Evolutionary conservation across 2,113 vertebrate species (phyloP), one percentile per base, ranked within the genome.

Genomic region (Takifugu bimaculatus): DNA sequence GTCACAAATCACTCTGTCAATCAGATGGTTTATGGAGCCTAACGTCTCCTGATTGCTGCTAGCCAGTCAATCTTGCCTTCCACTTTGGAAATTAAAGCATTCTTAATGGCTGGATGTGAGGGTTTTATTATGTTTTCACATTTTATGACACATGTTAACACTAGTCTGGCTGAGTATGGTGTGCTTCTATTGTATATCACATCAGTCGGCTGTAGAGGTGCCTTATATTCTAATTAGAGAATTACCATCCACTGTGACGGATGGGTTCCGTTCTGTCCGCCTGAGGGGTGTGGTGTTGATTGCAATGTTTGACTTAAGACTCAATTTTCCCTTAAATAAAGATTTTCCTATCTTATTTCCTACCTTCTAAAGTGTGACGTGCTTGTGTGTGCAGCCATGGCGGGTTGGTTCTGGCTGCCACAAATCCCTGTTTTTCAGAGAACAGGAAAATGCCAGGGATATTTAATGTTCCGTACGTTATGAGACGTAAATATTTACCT

Each of bases 1-100:
- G 80, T 85, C 84, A 88, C 84, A 88, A 85, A 88, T 88, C 87
- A 87, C 72, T 56, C 70, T 79, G 82, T 87, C 84, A 78, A 84
- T 86, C 84, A 84, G 73, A 57, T 60, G 57, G 61, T 85, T 85
- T 84, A 80, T 70, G 27, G 81, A 68, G 54, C 67, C 79, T 82
- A 80, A 83, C 75, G 77, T 72, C 78, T 79, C 66, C 64, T 71
- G 85, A 85, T 79, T 50, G 65, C 79, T 29, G 52, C 63, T 26
- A 54, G 72, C 76, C 82, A 74, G 65, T 80, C 78, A 60, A 77
- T 67, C 68, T 68, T 5, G 65, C 57, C 74, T 77, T 83, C 73
- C 87, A 86, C 75, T 85, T 62, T 49, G 50, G 78, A 81, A 79
- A 85, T 79, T 79, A 83, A 85, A 84, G 77, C 47, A 12, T 74